phyloP scores from a whole-genome alignment of 2,113 vertebrate genomes.

The Plecotus auritus region DNA sequence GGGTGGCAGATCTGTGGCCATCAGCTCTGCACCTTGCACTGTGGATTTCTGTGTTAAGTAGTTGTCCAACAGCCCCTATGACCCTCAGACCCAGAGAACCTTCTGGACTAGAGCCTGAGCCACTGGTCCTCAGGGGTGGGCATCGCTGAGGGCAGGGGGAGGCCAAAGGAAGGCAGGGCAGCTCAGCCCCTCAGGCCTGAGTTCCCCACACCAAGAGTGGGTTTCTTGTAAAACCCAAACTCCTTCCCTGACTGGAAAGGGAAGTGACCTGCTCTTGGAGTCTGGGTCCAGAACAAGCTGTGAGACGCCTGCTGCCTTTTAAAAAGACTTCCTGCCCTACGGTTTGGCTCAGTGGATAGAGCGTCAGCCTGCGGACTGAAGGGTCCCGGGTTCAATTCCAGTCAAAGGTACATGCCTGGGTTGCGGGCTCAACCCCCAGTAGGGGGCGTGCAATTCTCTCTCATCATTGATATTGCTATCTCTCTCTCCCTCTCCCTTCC shows the following conservation, averaged over 20 bases:
- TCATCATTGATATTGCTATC: no score
- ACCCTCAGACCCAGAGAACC: neutral
- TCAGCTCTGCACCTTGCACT: neutral
- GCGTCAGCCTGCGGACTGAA: no score
- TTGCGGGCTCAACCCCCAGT: no score
- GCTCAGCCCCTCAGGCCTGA: neutral
- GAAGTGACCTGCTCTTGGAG: neutral
- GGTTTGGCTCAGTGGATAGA: no score
- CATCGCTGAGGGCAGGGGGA: neutral
- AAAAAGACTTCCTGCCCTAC: no score
- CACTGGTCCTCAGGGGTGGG: neutral
- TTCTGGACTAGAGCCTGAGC: neutral
- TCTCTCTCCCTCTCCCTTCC: no score
- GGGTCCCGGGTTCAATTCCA: no score
- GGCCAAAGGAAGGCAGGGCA: neutral
- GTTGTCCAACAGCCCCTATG: neutral
- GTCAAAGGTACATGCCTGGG: no score
- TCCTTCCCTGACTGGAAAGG: neutral
- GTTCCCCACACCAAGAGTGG: neutral
- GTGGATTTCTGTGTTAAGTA: neutral
- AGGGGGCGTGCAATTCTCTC: no score
- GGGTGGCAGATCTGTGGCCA: fast-evolving
- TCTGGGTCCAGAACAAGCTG: neutral
- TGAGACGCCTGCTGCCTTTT: neutral
- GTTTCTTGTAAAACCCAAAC: neutral